phyloP scores from a whole-genome alignment of 2,888 invertebrate genomes.

The Ischnus inquisitorius region DNA sequence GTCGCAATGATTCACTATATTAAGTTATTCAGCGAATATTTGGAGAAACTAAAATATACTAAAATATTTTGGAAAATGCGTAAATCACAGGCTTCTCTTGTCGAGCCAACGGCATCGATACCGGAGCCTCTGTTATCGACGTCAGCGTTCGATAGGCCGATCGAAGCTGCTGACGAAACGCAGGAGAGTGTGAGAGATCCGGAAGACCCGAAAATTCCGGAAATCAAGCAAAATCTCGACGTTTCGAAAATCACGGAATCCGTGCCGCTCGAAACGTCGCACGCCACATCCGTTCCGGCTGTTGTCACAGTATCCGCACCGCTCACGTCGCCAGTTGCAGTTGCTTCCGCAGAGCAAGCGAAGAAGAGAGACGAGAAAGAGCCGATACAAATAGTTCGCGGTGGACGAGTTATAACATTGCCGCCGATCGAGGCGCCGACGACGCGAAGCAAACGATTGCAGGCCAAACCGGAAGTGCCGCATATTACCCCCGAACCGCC shows the following conservation, averaged over 20 bases:
- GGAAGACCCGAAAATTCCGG: constrained; percentile 30
- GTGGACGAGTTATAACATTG: constrained; percentile 91
- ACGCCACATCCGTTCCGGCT: constrained; percentile 63
- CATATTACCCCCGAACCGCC: constrained; percentile 65
- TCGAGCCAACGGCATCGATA: constrained; percentile 71
- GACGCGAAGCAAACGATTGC: constrained; percentile 90
- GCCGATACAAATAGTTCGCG: constrained; percentile 91
- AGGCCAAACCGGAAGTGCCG: constrained; percentile 75
- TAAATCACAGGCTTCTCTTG: constrained; percentile 75
- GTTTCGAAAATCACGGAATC: constrained; percentile 37
- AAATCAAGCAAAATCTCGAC: constrained; percentile 43
- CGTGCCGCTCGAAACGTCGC: constrained; percentile 31
- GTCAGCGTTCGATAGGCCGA: constrained; percentile 57
- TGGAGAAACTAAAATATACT: background rate
- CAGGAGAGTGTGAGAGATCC: background rate
- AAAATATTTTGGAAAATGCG: background rate
- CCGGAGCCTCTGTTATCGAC: constrained; percentile 74
- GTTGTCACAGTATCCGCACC: constrained; percentile 25
- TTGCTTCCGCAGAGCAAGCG: constrained; percentile 76
- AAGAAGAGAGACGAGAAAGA: constrained; percentile 86
- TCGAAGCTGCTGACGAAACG: constrained; percentile 41
- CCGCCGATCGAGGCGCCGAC: constrained; percentile 95
- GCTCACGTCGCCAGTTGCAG: constrained; percentile 54
- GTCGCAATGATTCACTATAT: constrained; percentile 7
- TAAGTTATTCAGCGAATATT: background rate